Conservation (phyloP, 2,888 invertebrate genomes). For the Cosmopolites sordidus region DNA sequence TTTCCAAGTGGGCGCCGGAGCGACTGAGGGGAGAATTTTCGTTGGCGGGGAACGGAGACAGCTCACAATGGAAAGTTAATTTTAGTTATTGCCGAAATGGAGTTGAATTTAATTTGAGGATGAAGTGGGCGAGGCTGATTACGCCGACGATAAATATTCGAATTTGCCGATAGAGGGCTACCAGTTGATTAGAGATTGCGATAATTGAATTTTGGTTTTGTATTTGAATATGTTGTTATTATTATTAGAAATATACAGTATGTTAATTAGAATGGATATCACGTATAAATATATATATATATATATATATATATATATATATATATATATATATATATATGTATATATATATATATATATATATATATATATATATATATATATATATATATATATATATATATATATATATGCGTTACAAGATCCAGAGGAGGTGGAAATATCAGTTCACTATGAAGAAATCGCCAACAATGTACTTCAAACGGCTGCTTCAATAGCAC, state of each 20-base stretch:
- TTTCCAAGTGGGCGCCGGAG: conserved; percentile 1
- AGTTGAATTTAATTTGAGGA: background rate
- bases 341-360: conserved; percentile 1
- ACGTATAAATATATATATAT: background rate
- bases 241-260: no score
- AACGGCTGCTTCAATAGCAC: no score
- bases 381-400: conserved; percentile 1
- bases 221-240: no score
- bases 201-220: no score
- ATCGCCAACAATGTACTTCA: no score
- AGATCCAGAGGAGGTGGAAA: no score
- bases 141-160: no score
- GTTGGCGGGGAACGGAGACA: background rate
- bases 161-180: no score
- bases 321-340: conserved; percentile 2
- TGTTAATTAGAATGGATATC: no score
- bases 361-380: conserved; percentile 2
- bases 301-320: conserved; percentile 2
- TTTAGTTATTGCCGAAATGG: background rate
- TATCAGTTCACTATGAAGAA: no score
- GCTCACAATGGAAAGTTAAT: background rate
- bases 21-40: background rate
- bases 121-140: background rate
- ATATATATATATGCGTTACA: no score
- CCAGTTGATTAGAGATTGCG: no score